Evolutionary conservation across 2,888 invertebrate species (phyloP).

Genomic region (Pantelozetes paolii): DNA sequence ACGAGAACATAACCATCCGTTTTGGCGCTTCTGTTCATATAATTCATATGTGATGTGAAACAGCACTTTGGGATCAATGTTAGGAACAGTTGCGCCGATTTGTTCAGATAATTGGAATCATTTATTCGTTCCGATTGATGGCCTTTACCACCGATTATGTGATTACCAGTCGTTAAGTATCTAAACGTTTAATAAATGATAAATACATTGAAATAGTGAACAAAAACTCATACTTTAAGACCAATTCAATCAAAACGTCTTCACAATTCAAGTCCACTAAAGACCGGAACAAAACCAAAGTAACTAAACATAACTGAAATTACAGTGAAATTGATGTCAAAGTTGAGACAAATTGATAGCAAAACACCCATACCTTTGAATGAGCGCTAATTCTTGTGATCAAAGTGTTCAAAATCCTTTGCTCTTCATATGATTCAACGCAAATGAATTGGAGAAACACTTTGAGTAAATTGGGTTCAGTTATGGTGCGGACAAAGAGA

Average conservation of each 20-base stretch:
- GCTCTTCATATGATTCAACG: constrained; percentile 73
- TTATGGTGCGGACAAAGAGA: constrained; percentile 78
- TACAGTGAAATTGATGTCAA: not conserved
- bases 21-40: not conserved
- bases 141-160: constrained; percentile 72
- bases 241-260: constrained; percentile 87
- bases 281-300: constrained; percentile 83
- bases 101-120: not conserved
- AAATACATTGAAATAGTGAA: not conserved
- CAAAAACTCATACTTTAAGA: constrained; percentile 59
- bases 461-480: constrained; percentile 74
- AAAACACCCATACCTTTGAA: constrained; percentile 61
- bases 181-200: constrained; percentile 54
- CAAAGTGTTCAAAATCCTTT: constrained; percentile 73
- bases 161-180: constrained; percentile 73
- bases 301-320: constrained; percentile 68
- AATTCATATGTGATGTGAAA: constrained; percentile 38
- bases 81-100: constrained; percentile 68
- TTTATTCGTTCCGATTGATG: constrained; percentile 59
- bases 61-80: constrained; percentile 64
- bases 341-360: constrained; percentile 10
- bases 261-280: constrained; percentile 88
- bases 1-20: not conserved
- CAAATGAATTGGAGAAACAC: constrained; percentile 77
- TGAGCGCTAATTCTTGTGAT: constrained; percentile 71